phyloP scores from a whole-genome alignment of 1,140 invertebrate genomes.

The Drosophila varians region DNA sequence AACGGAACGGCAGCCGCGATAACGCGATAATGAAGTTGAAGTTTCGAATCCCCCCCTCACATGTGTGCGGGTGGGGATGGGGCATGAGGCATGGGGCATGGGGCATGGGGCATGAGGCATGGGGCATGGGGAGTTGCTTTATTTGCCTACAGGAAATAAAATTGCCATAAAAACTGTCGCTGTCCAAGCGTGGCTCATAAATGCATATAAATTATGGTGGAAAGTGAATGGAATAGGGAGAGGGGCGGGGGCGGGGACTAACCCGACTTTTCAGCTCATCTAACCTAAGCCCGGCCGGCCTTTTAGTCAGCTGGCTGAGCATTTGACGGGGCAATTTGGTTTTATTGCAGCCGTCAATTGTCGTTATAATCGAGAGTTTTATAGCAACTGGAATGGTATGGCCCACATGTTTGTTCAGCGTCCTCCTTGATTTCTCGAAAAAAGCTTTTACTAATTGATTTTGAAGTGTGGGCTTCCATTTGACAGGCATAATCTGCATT shows the following conservation, averaged over 20 bases:
- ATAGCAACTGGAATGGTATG: conserved; percentile 38
- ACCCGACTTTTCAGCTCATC: conserved; percentile 27
- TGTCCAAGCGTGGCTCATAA: conserved; percentile 43
- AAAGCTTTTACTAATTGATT: conserved; percentile 66
- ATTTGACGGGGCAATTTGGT: conserved; percentile 45
- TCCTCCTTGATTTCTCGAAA: background rate
- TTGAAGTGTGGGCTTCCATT: conserved; percentile 36
- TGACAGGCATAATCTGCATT: conserved; percentile 51
- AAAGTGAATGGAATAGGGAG: conserved; percentile 17
- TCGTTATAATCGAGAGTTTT: conserved; percentile 58
- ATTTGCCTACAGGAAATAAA: conserved; percentile 72
- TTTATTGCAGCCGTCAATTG: conserved; percentile 57
- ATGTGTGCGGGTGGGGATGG: too few species aligned
- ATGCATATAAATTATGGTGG: conserved; percentile 70
- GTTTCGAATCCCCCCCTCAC: conserved; percentile 52
- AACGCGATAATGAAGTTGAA: conserved; percentile 65
- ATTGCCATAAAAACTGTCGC: conserved; percentile 73
- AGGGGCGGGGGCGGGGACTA: background rate
- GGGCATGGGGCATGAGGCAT: too few species aligned
- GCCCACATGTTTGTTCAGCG: conserved; percentile 20
- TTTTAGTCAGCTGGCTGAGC: conserved; percentile 44
- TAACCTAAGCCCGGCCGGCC: conserved; percentile 25
- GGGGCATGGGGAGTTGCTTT: conserved; percentile 55
- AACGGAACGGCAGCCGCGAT: conserved; percentile 7
- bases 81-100: too few species aligned